Base-by-base conservation (phyloP, 2,888 invertebrate species). In the Drosophila testacea region DNA sequence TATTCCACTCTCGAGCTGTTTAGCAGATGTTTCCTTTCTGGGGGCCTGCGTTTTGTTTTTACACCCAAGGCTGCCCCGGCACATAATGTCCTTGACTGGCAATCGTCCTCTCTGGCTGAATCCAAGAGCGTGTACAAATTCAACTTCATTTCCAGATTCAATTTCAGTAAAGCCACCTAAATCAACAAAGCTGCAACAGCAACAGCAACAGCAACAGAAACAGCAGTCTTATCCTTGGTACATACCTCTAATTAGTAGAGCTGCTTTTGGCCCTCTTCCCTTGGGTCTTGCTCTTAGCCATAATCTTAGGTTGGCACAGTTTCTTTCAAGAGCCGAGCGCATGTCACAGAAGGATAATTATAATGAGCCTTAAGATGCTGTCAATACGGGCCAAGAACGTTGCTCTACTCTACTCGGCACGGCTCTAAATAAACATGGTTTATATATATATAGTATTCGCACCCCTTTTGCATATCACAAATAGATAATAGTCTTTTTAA, bases 231-330 rank as follows among this genome's bases (percentile, higher is more conserved):
- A 71, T 51, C 56, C 66, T 59, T 74, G 73, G 44, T 46, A 55
- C 48, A 54, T 48, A 67, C 62, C 67, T 66, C 75, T 75, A 75
- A 75, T 75, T 75, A 76, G 75, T 76, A 22, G 59, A 56, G 55
- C 47, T 41, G n/a, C 60, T 48, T 47, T 50, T 61, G 13, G 42
- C 54, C 56, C 6, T 5, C 13, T 6, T 6, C 16, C 34, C 11
- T 48, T 50, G 71, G 65, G 34, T 7, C 46, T 13, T 11, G 11
- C 54, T 41, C 55, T 64, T 47, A 36, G 47, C 7, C 59, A n/a
- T 11, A 50, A 75, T 52, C 57, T 71, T 71, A 11, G 27, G 11
- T 38, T 59, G 57, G 30, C 71, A 56, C 50, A 55, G 41, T 52
- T 66, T 51, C 62, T 50, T 56, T 59, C 44, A 27, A 69, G 69